Evolutionary conservation across 2,888 invertebrate species (phyloP).

Genomic region (Eristalis tenax): DNA sequence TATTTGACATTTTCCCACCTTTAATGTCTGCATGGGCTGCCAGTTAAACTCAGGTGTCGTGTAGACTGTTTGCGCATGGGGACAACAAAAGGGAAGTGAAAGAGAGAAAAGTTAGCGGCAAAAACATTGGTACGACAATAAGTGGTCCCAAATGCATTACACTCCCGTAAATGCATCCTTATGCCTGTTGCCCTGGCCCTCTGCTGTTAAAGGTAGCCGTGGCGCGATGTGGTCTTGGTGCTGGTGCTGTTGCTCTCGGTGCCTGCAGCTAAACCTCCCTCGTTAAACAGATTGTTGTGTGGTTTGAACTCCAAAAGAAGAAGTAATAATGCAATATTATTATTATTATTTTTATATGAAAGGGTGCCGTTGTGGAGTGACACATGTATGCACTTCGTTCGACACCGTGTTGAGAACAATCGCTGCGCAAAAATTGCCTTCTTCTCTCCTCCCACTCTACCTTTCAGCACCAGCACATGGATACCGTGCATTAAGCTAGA

Average conservation of each 20-base stretch:
- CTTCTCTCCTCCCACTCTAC: conserved; percentile 1
- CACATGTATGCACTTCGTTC: conserved; percentile 81
- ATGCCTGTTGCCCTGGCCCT: not conserved
- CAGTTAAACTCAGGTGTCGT: conserved; percentile 70
- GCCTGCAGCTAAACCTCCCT: conserved; percentile 78
- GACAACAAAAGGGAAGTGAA: conserved; percentile 14
- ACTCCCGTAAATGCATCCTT: conserved; percentile 42
- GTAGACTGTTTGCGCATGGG: conserved; percentile 24
- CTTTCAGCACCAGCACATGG: not conserved
- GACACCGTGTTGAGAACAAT: conserved; percentile 77
- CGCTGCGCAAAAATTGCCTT: conserved; percentile 61
- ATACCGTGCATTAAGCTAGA: not conserved
- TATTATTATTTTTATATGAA: conserved; percentile 73
- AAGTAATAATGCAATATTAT: conserved; percentile 77
- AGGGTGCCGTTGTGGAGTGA: conserved; percentile 76
- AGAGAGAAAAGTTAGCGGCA: not conserved
- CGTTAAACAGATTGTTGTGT: conserved; percentile 79
- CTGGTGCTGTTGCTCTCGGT: not conserved
- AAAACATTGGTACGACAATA: conserved; percentile 69
- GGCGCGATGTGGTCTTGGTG: not conserved
- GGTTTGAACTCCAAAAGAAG: conserved; percentile 74
- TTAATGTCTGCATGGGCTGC: conserved; percentile 77
- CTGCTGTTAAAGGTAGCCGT: conserved; percentile 8
- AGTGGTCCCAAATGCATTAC: conserved; percentile 69
- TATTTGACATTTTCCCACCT: conserved; percentile 81